Conservation (phyloP, 1,140 invertebrate species). For the Sycobia sp. region DNA sequence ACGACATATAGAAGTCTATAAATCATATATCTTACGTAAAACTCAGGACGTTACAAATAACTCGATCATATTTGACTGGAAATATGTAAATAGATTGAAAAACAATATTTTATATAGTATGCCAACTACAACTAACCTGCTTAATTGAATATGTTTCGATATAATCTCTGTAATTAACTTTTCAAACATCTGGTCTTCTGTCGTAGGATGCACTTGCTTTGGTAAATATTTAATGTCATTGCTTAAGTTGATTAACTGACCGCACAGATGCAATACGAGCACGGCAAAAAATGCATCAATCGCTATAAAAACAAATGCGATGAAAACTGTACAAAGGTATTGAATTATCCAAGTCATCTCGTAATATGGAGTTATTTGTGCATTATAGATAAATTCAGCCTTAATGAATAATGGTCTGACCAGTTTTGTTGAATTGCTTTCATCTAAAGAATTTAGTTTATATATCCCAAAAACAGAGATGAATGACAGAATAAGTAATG, state of each 20-base stretch:
- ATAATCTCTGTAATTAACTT: constrained; percentile 20
- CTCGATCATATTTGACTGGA: no score
- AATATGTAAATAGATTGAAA: no score
- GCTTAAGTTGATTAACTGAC: constrained; percentile 48
- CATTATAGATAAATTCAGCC: constrained; percentile 53
- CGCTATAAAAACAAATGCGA: constrained; percentile 54
- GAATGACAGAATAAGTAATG: background rate
- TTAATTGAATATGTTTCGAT: constrained; percentile 33
- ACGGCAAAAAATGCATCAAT: constrained; percentile 60
- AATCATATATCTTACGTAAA: no score
- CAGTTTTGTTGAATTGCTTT: background rate
- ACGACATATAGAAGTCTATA: no score
- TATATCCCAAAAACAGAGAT: background rate
- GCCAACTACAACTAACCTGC: constrained; percentile 38
- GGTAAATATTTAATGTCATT: background rate
- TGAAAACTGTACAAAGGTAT: constrained; percentile 45
- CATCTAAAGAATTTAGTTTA: background rate
- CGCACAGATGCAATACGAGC: constrained; percentile 60
- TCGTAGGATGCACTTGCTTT: no score
- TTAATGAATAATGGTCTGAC: constrained; percentile 14
- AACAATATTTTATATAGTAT: no score
- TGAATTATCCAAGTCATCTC: constrained; percentile 59
- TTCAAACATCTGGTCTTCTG: background rate
- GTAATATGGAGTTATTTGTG: constrained; percentile 53
- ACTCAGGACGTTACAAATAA: no score